Base-by-base conservation (phyloP, 2,888 invertebrate species). In the Dromius quadrimaculatus region DNA sequence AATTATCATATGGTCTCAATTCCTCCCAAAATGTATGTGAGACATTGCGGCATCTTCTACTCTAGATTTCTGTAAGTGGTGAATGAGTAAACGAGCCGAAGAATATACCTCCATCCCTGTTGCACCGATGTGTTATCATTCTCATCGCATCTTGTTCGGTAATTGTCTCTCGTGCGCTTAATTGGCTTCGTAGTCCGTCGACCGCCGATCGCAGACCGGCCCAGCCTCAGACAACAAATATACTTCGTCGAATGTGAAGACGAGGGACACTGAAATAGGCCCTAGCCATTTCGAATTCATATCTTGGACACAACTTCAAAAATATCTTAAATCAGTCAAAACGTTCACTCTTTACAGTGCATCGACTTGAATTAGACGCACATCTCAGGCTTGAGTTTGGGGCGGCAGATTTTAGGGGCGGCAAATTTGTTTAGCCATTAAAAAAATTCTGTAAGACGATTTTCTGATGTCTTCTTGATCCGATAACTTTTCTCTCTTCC, bases 131-230 rank as follows among this genome's bases (percentile, higher is more conserved):
- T 50, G 57, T 66, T 66, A 66, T 66, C 66, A 66, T 66, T 36
- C 54, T 47, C 66, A 50, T 28, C 66, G 32, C 66, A 66, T 66
- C 66, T 66, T 66, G 66, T 66, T 50, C 57, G 36, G 66, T 66
- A 66, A 66, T 66, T 66, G 66, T 66, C 66, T 66, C 66, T 66
- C 54, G 57, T 50, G 54, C 66, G 57, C 66, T 66, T 66, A 66
- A 66, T 66, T 66, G 66, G 66, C 66, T 54, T 34, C 54, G 36
- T 54, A 34, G 34, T 47, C 50, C 65, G 38, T 17, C 65, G 65
- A 50, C 50, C 50, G 50, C 50, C 50, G 50, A 54, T 28, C 50
- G 50, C 23, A 23, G 19, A 15, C 4, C 28, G 4, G 28, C 28
- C 28, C 4, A 28, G 28, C 28, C 28, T 28, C 28, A 3, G 50